Conservation (phyloP, 2,888 invertebrate species). For the Agrotis segetum region DNA sequence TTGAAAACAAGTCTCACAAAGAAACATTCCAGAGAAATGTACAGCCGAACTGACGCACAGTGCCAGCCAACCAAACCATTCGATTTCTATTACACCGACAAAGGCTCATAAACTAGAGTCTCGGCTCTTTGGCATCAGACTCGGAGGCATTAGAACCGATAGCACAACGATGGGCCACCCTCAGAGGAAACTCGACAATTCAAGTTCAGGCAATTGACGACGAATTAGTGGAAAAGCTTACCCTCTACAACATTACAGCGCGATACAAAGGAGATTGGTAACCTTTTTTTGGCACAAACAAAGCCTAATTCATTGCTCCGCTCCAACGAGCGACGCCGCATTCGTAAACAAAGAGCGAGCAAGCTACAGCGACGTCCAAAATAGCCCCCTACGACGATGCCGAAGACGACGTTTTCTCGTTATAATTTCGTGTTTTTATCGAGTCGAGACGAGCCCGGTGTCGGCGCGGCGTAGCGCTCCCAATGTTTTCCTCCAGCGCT, state of each 20-base stretch:
- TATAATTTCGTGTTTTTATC: conserved; percentile 75
- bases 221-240: conserved; percentile 62
- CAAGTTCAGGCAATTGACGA: conserved; percentile 57
- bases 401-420: conserved; percentile 67
- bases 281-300: conserved; percentile 64
- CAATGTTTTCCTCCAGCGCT: conserved; percentile 86
- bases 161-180: conserved; percentile 28
- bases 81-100: conserved; percentile 29
- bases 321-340: conserved; percentile 54
- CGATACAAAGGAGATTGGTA: conserved; percentile 58
- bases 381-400: conserved; percentile 69
- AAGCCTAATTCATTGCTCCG: conserved; percentile 69
- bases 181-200: conserved; percentile 54
- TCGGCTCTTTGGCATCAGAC: conserved; percentile 29
- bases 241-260: conserved; percentile 55
- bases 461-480: conserved; percentile 65
- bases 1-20: conserved; percentile 32
- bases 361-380: conserved; percentile 66
- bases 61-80: conserved; percentile 31
- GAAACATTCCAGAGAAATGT: conserved; percentile 39
- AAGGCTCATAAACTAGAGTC: conserved; percentile 35
- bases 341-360: conserved; percentile 66
- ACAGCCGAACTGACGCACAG: conserved; percentile 3
- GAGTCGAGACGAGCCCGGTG: conserved; percentile 66
- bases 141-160: conserved; percentile 48